Percentiles rank a stretch among this genome's conserved stretches.
phyloP scores from a whole-genome alignment of 2,113 vertebrate species.

The Orycteropus afer region DNA sequence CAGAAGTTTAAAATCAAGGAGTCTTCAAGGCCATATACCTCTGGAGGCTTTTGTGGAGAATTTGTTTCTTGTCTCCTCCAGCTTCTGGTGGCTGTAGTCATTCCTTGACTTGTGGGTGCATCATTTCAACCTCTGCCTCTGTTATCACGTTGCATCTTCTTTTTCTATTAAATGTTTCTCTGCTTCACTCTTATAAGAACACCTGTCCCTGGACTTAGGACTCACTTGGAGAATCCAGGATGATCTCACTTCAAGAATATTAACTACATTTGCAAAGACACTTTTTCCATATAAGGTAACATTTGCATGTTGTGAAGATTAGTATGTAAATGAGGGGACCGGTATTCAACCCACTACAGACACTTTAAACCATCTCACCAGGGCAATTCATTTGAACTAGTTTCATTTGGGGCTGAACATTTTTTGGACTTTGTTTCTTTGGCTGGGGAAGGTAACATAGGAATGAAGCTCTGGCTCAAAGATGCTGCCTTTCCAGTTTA shows the following conservation, averaged over 20 bases:
- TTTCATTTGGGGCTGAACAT: slow-evolving; percentile 38
- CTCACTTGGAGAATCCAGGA: neutral
- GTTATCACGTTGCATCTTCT: neutral
- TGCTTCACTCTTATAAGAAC: neutral
- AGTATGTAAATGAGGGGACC: neutral
- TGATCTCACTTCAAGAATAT: neutral
- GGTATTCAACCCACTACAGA: neutral
- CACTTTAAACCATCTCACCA: neutral
- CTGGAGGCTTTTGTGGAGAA: neutral
- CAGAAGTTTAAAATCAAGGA: neutral
- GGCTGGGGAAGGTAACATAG: neutral
- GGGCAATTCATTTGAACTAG: neutral
- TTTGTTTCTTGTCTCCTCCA: neutral
- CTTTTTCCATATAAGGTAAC: neutral
- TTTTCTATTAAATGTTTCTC: neutral
- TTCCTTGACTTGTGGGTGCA: too few relatives aligned
- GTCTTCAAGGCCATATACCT: neutral
- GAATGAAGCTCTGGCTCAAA: neutral
- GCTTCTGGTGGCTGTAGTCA: neutral
- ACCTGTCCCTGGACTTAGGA: neutral
- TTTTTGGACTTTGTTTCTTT: slow-evolving; percentile 48
- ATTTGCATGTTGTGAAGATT: neutral
- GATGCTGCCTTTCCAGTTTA: slow-evolving; percentile 18
- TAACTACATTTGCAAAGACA: too few relatives aligned
- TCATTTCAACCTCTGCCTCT: too few relatives aligned